Base-by-base conservation (phyloP, 1,140 invertebrate genomes). In the Drosophila triauraria region DNA sequence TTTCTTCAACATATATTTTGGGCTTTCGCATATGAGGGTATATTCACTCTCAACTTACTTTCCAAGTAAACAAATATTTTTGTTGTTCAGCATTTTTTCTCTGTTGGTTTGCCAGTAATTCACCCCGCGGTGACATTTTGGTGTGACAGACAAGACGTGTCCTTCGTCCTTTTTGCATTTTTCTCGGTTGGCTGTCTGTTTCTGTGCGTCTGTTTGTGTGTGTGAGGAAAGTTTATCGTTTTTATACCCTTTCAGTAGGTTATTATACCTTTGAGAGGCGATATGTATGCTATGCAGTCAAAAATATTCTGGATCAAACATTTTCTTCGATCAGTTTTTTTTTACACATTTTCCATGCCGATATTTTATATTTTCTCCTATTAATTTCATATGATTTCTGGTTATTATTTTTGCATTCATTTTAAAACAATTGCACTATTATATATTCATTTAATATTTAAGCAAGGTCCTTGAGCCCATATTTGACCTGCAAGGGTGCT, bases 101-200 rank as follows among this genome's bases (percentile, higher is more conserved):
- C 82, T 82, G 76, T 80, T 68, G 68, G 75, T 61, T 77, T 67
- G 75, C 65, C 85, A 80, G 84, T 88, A 90, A 87, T 91, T 91
- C 88, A 91, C 81, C 85, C 84, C 88, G 81, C 84, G 79, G 88
- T 88, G 88, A 91, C 88, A 91, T 91, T 91, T 91, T 79, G 76
- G 79, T 80, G 81, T 91, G 88, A 91, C 90, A 91, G 88, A 91
- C 88, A 91, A 91, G 88, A 91, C 88, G 88, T 91, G 88, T 91
- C 88, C 84, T 91, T 91, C 84, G 88, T 91, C 86, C 85, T 82
- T 72, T 69, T 84, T 75, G 67, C 68, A 72, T 72, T 56, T 63
- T 69, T 81, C 43, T 59, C 42, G 43, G 43, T 69, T 50, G 71
- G 59, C 51, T 80, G 62, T 67, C 47, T 38, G 53, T 25, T 27